Conservation (phyloP, 2,888 invertebrate species). For the Dryomyza anilis region DNA sequence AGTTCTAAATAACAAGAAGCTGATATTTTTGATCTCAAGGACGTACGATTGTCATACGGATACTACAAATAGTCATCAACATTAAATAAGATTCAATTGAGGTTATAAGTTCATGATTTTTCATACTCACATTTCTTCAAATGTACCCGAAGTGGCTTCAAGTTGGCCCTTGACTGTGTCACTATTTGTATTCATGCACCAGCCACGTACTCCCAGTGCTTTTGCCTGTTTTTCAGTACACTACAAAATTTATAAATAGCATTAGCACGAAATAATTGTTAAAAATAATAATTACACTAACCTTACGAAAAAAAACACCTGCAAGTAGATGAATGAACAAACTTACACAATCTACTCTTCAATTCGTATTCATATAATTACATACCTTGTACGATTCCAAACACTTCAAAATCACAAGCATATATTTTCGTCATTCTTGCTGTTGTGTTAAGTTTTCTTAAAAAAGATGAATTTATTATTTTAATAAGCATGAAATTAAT, state of each 20-base stretch:
- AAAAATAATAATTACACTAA: conserved; percentile 23
- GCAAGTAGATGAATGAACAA: not conserved
- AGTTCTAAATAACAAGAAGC: no score
- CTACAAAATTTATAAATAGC: conserved; percentile 51
- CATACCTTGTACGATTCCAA: conserved; percentile 57
- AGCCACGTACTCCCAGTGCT: conserved; percentile 66
- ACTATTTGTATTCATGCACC: conserved; percentile 70
- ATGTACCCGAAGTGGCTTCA: conserved; percentile 64
- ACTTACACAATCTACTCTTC: not conserved
- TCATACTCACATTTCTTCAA: conserved; percentile 65
- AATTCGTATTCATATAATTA: not conserved
- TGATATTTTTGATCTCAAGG: no score
- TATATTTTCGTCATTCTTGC: no score
- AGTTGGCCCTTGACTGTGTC: conserved; percentile 69
- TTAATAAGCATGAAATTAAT: no score
- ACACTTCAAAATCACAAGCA: conserved; percentile 55
- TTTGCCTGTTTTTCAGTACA: conserved; percentile 67
- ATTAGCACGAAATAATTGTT: not conserved
- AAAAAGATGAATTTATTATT: no score
- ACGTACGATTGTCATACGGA: no score
- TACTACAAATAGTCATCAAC: no score
- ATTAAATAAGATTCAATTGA: conserved; percentile 37
- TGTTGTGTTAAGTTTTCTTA: no score
- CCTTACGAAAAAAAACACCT: conserved; percentile 52
- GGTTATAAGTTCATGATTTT: no score